Evolutionary conservation across 2,888 invertebrate species (phyloP).

Genomic region (Acanthosepion esculentum): DNA sequence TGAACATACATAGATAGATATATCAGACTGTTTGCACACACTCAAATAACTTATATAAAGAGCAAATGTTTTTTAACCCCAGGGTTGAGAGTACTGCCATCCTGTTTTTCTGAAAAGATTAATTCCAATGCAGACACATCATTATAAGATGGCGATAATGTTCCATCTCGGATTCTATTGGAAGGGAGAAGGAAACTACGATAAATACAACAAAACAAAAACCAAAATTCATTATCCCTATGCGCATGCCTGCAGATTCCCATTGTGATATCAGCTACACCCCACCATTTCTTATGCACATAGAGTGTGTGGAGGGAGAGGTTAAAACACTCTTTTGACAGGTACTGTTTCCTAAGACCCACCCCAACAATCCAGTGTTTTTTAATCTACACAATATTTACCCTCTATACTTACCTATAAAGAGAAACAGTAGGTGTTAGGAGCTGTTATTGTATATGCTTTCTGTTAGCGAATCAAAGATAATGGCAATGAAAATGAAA

Average conservation of each 20-base stretch:
- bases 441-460: background rate
- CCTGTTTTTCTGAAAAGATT: slow-evolving; percentile 9
- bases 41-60: background rate
- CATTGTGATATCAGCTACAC: slow-evolving; percentile 6
- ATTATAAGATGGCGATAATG: background rate
- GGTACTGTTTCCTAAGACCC: background rate
- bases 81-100: slow-evolving; percentile 10
- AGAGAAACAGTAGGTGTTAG: slow-evolving; percentile 21
- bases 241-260: slow-evolving; percentile 23
- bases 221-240: background rate
- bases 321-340: slow-evolving; percentile 18
- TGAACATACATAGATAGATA: too few relatives aligned
- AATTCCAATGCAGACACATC: slow-evolving; percentile 8
- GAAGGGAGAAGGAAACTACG: background rate
- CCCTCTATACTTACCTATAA: background rate
- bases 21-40: background rate
- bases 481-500: background rate
- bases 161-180: background rate
- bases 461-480: background rate
- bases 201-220: slow-evolving; percentile 14
- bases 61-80: slow-evolving; percentile 11
- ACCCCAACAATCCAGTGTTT: background rate
- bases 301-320: background rate
- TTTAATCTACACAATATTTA: background rate
- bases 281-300: background rate